Base-by-base conservation (phyloP, 2,888 invertebrate species). In the Nephrocerus scutellatus region DNA sequence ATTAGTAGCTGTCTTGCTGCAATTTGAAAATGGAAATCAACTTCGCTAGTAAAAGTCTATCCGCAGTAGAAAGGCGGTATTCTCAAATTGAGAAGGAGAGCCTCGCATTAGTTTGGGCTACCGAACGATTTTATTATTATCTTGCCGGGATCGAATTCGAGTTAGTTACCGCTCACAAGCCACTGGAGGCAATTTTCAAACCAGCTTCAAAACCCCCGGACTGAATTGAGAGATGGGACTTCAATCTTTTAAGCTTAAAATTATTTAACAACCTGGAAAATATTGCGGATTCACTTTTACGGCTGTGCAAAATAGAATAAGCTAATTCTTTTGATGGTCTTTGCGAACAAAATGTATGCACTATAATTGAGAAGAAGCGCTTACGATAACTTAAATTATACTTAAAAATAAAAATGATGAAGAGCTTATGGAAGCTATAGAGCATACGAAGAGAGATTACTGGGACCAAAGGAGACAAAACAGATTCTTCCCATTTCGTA, bases 11-110 rank as follows among this genome's bases (percentile, higher is more conserved):
- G 36, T 36, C 4, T 18, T 40, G 2, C n/a, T 32, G 19, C 41
- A n/a, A n/a, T n/a, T n/a, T n/a, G n/a, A n/a, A n/a, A n/a, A n/a
- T n/a, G n/a, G n/a, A n/a, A n/a, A n/a, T 30, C 2, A 24, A 16
- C 5, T 30, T 35, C n/a, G 30, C 30, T 3, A 40, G 35, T 10
- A 40, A 40, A 35, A 35, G 35, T 13, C 21, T 40, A 9, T 31
- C 40, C 7, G 36, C 24, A 10, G 32, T 32, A 3, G n/a, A n/a
- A n/a, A n/a, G n/a, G n/a, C n/a, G n/a, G n/a, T n/a, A n/a, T n/a
- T n/a, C n/a, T n/a, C n/a, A n/a, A n/a, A n/a, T n/a, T n/a, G n/a
- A n/a, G n/a, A n/a, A n/a, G n/a, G n/a, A n/a, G n/a, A n/a, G n/a
- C n/a, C n/a, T n/a, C n/a, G n/a, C n/a, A n/a, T n/a, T n/a, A n/a